Evolutionary conservation across 2,888 invertebrate genomes (phyloP).

Genomic region (Pseudoips prasinana): DNA sequence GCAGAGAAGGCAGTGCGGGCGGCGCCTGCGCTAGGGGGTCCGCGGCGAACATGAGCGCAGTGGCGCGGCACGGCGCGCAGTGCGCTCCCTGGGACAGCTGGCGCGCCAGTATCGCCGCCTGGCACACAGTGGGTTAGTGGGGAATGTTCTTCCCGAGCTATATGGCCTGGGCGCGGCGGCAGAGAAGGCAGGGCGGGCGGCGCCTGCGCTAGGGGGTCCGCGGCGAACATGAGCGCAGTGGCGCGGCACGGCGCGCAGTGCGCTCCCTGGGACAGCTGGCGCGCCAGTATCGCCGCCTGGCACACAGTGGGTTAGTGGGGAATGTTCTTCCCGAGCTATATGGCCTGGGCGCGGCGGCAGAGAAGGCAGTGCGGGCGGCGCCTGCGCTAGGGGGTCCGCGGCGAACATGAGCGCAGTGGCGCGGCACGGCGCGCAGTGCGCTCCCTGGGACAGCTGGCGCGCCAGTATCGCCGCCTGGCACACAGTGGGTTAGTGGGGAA

Average conservation of each 20-base stretch:
- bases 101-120: conserved; percentile 57
- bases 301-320: background rate
- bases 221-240: conserved; percentile 45
- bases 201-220: conserved; percentile 22
- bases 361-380: conserved; percentile 43
- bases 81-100: conserved; percentile 39
- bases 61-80: conserved; percentile 49
- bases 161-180: conserved; percentile 26
- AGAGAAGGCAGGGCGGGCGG: conserved; percentile 45
- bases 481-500: background rate
- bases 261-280: conserved; percentile 43
- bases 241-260: conserved; percentile 50
- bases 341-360: conserved; percentile 29
- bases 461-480: conserved; percentile 52
- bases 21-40: conserved; percentile 34
- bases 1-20: conserved; percentile 41
- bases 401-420: conserved; percentile 46
- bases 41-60: conserved; percentile 45
- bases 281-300: conserved; percentile 55
- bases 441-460: conserved; percentile 44
- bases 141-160: background rate
- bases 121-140: background rate
- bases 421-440: conserved; percentile 51
- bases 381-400: conserved; percentile 22
- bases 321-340: background rate